These are phyloP conservation scores for Characodon lateralis DNA, from an alignment of 2,797 vertebrate genomes.

Conservation along the genomic window DNA sequence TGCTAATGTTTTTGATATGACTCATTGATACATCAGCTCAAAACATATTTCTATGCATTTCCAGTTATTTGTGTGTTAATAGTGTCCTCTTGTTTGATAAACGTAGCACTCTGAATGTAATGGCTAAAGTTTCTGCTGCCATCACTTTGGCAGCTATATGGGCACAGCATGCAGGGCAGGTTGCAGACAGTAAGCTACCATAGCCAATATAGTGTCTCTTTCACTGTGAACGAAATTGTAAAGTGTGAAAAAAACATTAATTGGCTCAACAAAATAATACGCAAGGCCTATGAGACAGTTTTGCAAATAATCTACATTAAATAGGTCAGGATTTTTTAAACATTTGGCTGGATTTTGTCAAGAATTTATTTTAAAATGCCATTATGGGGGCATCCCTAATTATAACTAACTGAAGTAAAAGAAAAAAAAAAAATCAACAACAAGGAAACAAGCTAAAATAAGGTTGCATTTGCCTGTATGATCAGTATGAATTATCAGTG, in stretches of 20 bases:
- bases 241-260: background rate
- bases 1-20: background rate
- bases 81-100: background rate
- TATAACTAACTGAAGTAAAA: too few species aligned
- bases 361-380: too few species aligned
- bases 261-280: background rate
- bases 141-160: background rate
- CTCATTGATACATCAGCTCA: background rate
- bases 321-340: background rate
- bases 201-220: background rate
- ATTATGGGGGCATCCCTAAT: too few species aligned
- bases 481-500: background rate
- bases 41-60: background rate
- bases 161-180: background rate
- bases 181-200: background rate
- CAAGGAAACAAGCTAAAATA: background rate
- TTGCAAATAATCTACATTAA: background rate
- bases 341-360: background rate
- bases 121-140: background rate
- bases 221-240: background rate
- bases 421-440: background rate
- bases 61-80: background rate
- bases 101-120: background rate
- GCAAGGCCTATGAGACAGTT: background rate
- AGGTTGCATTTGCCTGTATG: background rate